phyloP scores from a whole-genome alignment of 2,888 invertebrate genomes.

The Thera obeliscata region DNA sequence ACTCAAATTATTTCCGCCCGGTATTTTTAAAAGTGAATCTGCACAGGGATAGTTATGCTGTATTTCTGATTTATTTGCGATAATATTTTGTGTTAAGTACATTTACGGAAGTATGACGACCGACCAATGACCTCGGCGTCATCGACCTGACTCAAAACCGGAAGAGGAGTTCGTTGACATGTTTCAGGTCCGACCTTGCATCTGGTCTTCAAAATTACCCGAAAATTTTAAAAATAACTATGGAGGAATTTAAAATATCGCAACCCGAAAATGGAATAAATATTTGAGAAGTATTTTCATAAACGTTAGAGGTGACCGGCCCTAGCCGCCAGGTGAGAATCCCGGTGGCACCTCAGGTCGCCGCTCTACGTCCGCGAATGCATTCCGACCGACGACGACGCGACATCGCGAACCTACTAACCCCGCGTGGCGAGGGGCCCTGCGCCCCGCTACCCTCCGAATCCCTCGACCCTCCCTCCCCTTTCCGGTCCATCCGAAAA shows the following conservation, averaged over 20 bases:
- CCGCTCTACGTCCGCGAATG: slow-evolving; percentile 83
- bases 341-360: slow-evolving; percentile 81
- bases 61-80: slow-evolving; percentile 36
- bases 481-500: slow-evolving; percentile 79
- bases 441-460: slow-evolving; percentile 81
- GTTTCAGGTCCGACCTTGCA: slow-evolving; percentile 78
- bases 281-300: slow-evolving; percentile 48
- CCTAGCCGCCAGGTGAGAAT: slow-evolving; percentile 71
- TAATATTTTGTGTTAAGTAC: slow-evolving; percentile 32
- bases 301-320: slow-evolving; percentile 69
- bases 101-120: slow-evolving; percentile 46
- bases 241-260: slow-evolving; percentile 38
- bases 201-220: slow-evolving; percentile 61
- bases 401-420: slow-evolving; percentile 84
- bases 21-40: slow-evolving; percentile 44
- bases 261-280: slow-evolving; percentile 43
- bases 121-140: slow-evolving; percentile 70
- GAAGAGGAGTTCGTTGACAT: slow-evolving; percentile 81
- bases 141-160: slow-evolving; percentile 78
- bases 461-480: slow-evolving; percentile 72
- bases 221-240: slow-evolving; percentile 56
- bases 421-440: slow-evolving; percentile 81
- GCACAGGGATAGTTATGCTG: slow-evolving; percentile 42
- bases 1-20: slow-evolving; percentile 59
- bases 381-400: slow-evolving; percentile 82